Evolutionary conservation across 2,888 invertebrate species (phyloP), one percentile per base, ranked within the genome.

Genomic region (Agrilus mali): DNA sequence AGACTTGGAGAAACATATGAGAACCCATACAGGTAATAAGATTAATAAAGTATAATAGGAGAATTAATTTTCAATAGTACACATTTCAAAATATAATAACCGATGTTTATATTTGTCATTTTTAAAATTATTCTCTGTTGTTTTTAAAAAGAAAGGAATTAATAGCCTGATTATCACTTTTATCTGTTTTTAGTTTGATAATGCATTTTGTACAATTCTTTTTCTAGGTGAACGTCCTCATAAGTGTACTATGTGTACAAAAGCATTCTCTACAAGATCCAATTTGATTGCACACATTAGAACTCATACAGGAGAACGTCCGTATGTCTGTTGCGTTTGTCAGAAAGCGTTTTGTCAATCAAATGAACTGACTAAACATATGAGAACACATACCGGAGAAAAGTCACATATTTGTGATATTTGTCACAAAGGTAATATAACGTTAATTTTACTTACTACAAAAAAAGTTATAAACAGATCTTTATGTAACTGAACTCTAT

Each of bases 331-430:
- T 46, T 64, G 64, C 41, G 63, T 67, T 13, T 69, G 69, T 45
- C 65, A 66, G 41, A 69, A 68, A 50, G 66, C 66, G 1, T 69
- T 69, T 52, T 68, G 67, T 48, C 67, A 67, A 43, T 67, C 68
- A 7, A 68, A 66, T 43, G 67, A 67, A 46, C 53, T 69, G 4
- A 66, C 66, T 6, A 67, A 67, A 44, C 69, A 69, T 47, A 68
- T 67, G 67, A 53, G 69, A 36, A 66, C 66, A 4, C 69, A 69
- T 45, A 68, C 68, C 2, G 68, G 68, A n/a, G 68, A 69, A 47
- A 65, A 68, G 45, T 65, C 66, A n/a, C 68, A 68, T 46, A 56
- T 64, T 40, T 69, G 68, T 54, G 65, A 66, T 54, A 64, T 69
- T 44, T 69, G 68, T 45, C 55, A 67, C 46, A 68, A 66, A 64